Percentiles rank a stretch among this genome's conserved stretches.
phyloP scores from a whole-genome alignment of 2,797 vertebrate species.

The Chaetodon trifasciatus region DNA sequence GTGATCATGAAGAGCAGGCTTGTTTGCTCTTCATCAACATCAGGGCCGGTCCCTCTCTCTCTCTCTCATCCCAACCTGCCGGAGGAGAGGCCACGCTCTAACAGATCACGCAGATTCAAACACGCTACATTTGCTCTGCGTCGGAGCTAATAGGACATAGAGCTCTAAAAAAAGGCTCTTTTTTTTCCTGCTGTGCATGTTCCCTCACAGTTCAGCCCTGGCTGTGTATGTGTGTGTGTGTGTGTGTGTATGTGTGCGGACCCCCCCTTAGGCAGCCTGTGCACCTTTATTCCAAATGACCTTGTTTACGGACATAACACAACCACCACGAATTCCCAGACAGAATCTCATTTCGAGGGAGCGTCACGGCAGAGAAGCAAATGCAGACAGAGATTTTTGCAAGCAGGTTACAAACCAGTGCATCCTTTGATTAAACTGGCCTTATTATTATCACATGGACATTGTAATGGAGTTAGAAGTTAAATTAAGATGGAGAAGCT shows the following conservation, averaged over 20 bases:
- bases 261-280: constrained; percentile 79
- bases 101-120: constrained; percentile 80
- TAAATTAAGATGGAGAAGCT: constrained; percentile 67
- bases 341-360: constrained; percentile 80
- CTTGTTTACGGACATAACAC: constrained; percentile 86
- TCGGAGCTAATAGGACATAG: constrained; percentile 77
- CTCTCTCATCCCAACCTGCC: constrained; percentile 74
- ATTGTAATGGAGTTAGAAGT: constrained; percentile 42
- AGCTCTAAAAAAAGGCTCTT: constrained; percentile 76
- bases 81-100: constrained; percentile 75
- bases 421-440: constrained; percentile 60
- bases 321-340: constrained; percentile 78
- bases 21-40: constrained; percentile 78
- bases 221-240: constrained; percentile 23
- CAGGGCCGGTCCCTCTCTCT: constrained; percentile 63
- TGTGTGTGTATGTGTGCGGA: constrained; percentile 44
- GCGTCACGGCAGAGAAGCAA: constrained; percentile 53
- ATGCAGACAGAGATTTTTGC: constrained; percentile 30
- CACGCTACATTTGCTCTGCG: constrained; percentile 79
- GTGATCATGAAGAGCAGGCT: constrained; percentile 60
- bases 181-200: constrained; percentile 50
- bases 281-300: constrained; percentile 88
- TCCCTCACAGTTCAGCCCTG: constrained; percentile 71
- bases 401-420: constrained; percentile 54
- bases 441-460: constrained; percentile 31